Evolutionary conservation across 2,888 invertebrate species (phyloP).

Genomic region (Calameuta pallipes): DNA sequence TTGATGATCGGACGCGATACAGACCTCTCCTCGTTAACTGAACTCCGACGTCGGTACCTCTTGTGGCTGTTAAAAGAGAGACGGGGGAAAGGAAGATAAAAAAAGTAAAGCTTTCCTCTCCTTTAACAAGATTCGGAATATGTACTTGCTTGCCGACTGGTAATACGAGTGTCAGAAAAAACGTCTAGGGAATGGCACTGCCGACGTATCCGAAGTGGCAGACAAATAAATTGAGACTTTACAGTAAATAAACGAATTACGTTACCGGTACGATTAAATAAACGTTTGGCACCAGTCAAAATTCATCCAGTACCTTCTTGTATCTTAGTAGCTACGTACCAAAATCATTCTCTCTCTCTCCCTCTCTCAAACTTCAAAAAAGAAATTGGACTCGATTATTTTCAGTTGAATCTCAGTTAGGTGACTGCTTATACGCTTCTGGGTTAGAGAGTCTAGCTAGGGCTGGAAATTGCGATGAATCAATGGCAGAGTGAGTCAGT

Average conservation of each 20-base stretch:
- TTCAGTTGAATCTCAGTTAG: background rate
- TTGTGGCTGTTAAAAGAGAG: background rate
- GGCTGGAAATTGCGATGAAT: background rate
- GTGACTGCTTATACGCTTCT: background rate
- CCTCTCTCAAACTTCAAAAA: background rate
- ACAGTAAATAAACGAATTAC: constrained; percentile 5
- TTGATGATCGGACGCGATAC: background rate
- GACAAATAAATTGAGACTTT: constrained; percentile 1
- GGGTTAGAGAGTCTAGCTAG: background rate
- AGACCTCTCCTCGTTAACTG: background rate
- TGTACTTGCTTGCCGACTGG: background rate
- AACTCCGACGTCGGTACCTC: background rate
- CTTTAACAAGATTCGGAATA: background rate
- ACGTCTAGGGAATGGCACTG: background rate
- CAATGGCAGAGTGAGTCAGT: background rate
- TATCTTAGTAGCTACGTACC: background rate
- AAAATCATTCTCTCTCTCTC: background rate
- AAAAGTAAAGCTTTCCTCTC: background rate
- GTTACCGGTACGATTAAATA: constrained; percentile 2
- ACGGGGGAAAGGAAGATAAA: background rate
- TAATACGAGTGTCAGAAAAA: background rate
- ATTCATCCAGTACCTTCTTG: background rate
- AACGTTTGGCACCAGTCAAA: constrained; percentile 1
- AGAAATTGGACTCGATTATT: background rate
- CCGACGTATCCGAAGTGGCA: background rate